Conservation (phyloP, 2,113 vertebrate species). For the Thalassarche chlororhynchos region DNA sequence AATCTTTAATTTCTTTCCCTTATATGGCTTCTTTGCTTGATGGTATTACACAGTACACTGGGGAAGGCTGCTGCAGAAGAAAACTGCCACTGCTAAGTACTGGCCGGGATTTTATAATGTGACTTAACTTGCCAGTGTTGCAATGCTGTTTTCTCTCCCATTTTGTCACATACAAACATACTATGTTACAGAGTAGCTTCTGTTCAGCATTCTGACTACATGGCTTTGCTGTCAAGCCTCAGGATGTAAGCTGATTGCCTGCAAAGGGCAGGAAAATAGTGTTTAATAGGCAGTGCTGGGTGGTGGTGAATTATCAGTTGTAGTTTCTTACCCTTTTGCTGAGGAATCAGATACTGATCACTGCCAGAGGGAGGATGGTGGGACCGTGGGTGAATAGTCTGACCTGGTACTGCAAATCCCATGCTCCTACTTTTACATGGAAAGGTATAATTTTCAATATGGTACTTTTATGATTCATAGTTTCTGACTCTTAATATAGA, state of each 20-base stretch:
- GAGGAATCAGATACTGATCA: background rate
- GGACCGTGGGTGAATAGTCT: background rate
- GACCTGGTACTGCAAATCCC: background rate
- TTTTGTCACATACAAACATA: background rate
- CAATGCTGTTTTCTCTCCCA: background rate
- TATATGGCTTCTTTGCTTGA: background rate
- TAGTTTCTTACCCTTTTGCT: background rate
- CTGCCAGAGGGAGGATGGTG: background rate
- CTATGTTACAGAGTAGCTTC: background rate
- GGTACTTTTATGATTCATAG: background rate
- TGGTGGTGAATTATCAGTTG: background rate
- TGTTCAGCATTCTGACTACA: slow-evolving; percentile 14
- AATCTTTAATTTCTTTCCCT: background rate
- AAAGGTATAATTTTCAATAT: background rate
- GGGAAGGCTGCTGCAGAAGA: background rate
- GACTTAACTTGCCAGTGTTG: background rate
- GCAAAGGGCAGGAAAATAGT: slow-evolving; percentile 16
- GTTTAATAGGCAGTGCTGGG: background rate
- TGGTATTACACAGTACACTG: background rate
- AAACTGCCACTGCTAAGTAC: background rate
- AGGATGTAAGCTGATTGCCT: background rate
- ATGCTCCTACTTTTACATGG: background rate
- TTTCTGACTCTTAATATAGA: background rate
- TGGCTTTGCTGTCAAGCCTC: slow-evolving; percentile 10
- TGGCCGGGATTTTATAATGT: background rate